These are phyloP conservation scores for Eretmochelys imbricata DNA, from an alignment of 2,113 vertebrate genomes.

Conservation along the genomic window DNA sequence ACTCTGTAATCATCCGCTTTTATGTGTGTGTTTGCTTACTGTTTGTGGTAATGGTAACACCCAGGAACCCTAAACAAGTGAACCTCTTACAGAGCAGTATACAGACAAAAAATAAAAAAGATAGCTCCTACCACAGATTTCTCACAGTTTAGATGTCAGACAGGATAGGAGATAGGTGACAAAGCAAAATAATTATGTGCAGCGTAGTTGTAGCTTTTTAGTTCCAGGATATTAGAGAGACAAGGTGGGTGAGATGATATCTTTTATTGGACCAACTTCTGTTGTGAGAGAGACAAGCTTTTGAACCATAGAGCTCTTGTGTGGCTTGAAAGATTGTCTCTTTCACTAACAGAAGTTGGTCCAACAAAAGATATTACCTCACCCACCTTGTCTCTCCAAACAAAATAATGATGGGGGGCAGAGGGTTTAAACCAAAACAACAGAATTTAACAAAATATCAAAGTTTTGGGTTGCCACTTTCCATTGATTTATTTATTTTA, in stretches of 20 bases:
- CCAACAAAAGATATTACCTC: background rate
- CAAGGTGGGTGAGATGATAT: background rate
- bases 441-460: background rate
- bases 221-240: background rate
- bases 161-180: background rate
- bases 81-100: background rate
- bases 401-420: background rate
- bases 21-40: background rate
- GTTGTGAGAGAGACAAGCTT: background rate
- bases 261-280: background rate
- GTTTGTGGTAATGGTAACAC: background rate
- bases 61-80: background rate
- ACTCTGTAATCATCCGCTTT: background rate
- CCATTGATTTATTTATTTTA: background rate
- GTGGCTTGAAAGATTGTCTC: background rate
- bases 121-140: background rate
- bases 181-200: background rate
- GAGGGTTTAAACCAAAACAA: background rate
- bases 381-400: background rate
- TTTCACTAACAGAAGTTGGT: background rate
- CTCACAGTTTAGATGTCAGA: background rate
- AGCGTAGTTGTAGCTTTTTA: background rate
- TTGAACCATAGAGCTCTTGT: background rate
- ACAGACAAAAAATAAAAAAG: background rate
- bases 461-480: background rate